phyloP scores from a whole-genome alignment of 2,888 invertebrate genomes.

The Drosophila niveifrons region DNA sequence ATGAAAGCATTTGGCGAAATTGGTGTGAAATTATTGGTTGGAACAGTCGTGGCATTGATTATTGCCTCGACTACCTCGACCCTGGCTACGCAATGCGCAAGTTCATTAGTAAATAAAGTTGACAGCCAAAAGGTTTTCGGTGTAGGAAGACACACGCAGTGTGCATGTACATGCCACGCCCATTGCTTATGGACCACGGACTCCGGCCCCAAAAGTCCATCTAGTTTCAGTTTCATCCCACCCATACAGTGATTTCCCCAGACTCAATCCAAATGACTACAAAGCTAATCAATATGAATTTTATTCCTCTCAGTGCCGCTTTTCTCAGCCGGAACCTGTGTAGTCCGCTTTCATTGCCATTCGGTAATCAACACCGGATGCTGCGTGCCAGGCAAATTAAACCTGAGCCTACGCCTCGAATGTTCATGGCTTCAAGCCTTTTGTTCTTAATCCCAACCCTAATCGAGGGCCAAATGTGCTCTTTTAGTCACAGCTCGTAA shows the following conservation, averaged over 20 bases:
- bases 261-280: conserved; percentile 39
- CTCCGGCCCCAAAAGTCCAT: background rate
- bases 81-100: conserved; percentile 36
- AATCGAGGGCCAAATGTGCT: conserved; percentile 18
- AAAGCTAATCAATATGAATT: conserved; percentile 74
- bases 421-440: conserved; percentile 25
- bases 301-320: conserved; percentile 42
- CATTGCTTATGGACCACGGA: background rate
- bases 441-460: conserved; percentile 26
- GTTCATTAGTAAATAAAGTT: conserved; percentile 80
- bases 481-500: conserved; percentile 15
- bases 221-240: conserved; percentile 3
- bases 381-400: conserved; percentile 69
- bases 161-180: conserved; percentile 51
- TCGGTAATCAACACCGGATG: conserved; percentile 73
- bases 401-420: conserved; percentile 28
- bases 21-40: conserved; percentile 27
- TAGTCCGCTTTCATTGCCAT: conserved; percentile 29
- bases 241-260: conserved; percentile 65
- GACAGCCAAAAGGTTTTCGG: conserved; percentile 62
- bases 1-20: conserved; percentile 28
- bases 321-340: conserved; percentile 31
- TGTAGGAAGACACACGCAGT: conserved; percentile 15
- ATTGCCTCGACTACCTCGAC: conserved; percentile 18
- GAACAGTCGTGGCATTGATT: conserved; percentile 37